Percentiles rank a stretch among this genome's conserved stretches.
Conservation (phyloP, 2,888 invertebrate genomes). For the Autographa gamma region DNA sequence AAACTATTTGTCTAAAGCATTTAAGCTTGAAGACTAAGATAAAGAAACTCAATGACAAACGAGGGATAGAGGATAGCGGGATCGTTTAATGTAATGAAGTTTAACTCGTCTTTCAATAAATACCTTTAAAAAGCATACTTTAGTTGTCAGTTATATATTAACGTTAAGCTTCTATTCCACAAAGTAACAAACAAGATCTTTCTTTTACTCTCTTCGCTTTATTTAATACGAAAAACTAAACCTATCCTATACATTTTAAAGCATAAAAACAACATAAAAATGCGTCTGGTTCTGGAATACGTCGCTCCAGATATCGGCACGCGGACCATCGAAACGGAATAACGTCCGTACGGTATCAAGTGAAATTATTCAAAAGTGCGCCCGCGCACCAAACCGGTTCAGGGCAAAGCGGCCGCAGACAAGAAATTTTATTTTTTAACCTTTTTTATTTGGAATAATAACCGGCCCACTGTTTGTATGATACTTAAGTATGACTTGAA, state of each 20-base stretch:
- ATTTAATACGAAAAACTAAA: not conserved
- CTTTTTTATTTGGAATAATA: conserved; percentile 57
- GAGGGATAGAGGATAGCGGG: not conserved
- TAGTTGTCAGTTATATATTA: too few species aligned
- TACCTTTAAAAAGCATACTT: too few species aligned
- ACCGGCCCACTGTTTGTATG: conserved; percentile 36
- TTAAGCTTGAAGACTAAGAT: not conserved
- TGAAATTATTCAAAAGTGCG: conserved; percentile 70
- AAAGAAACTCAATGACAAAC: not conserved
- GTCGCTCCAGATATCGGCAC: conserved; percentile 45
- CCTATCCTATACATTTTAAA: conserved; percentile 8
- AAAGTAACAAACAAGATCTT: not conserved
- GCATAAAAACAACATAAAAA: conserved; percentile 10
- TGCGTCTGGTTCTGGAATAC: conserved; percentile 15
- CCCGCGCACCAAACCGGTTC: conserved; percentile 62
- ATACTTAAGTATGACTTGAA: conserved; percentile 17
- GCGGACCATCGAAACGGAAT: conserved; percentile 54
- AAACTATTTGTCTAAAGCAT: not conserved
- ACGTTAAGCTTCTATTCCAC: too few species aligned
- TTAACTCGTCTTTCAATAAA: not conserved
- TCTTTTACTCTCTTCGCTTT: too few species aligned
- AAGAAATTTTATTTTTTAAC: conserved; percentile 52
- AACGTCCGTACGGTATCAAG: conserved; percentile 58
- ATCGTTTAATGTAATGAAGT: not conserved
- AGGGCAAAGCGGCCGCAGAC: conserved; percentile 49